Evolutionary conservation across 2,888 invertebrate species (phyloP), one percentile per base, ranked within the genome.

Genomic region (Drosophila subsilvestris): DNA sequence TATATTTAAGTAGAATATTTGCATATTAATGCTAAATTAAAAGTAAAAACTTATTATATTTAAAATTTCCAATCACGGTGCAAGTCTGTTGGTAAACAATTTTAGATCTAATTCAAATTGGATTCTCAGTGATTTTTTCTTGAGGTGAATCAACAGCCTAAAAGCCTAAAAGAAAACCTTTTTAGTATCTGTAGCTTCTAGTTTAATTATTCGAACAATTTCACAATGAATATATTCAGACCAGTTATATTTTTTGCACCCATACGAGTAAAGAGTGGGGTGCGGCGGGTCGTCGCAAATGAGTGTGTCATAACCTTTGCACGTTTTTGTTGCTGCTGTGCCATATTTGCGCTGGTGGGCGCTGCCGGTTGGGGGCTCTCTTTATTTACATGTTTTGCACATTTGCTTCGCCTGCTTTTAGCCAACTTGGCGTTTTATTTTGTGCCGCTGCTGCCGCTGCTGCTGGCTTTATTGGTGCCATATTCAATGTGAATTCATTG

Each of bases 381-480:
- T 67, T 76, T 80, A 83, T 80, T 78, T 76, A 76, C 71, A 78
- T 74, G 59, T 78, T 83, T 78, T 78, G 71, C 77, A 80, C 78
- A 80, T 83, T 83, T 74, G 55, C 56, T 67, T 18, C 48, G 59
- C 49, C 61, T 60, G 74, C 72, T 62, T 70, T 79, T 62, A 57
- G 65, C 56, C 65, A 66, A 66, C 25, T 63, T 56, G 43, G 57
- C 63, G 77, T 69, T 60, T 51, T 62, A 63, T 27, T 53, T 48
- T 45, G 50, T 55, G 6, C 14, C 43, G 53, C 29, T 63, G 51
- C 20, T 67, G 56, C 59, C 65, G 61, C 42, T 55, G 65, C 22
- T 22, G 5, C 43, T 18, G 25, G 45, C 54, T 77, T 84, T 80
- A 79, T 81, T 80, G 73, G 65, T 75, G 81, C 67, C 77, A 78